These are phyloP conservation scores for Urosaurus nigricauda DNA, from an alignment of 2,797 vertebrate genomes.

Conservation along the genomic window DNA sequence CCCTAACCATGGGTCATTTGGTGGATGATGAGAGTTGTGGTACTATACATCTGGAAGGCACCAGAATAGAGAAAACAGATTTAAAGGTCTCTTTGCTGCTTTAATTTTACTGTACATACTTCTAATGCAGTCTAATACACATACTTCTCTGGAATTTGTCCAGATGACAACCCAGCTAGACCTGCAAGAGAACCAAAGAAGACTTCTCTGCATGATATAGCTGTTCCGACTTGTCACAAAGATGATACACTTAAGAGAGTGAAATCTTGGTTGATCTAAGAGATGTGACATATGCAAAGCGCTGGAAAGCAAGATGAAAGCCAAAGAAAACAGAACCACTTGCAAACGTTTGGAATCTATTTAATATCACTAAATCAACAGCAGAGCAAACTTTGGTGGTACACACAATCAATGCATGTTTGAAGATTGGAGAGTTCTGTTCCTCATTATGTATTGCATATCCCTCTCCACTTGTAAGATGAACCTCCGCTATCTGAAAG, in stretches of 20 bases:
- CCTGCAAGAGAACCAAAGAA: neutral
- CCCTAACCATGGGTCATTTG: too few species aligned
- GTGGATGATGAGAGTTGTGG: too few species aligned
- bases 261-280: neutral
- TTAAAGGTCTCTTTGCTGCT: too few species aligned
- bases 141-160: neutral
- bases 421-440: neutral
- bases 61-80: too few species aligned
- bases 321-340: too few species aligned
- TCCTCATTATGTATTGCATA: neutral
- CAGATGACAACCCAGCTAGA: neutral
- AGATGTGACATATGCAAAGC: neutral
- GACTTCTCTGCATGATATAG: neutral
- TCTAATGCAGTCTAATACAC: neutral
- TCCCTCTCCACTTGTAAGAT: neutral
- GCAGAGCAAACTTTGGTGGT: neutral
- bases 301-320: neutral
- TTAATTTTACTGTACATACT: too few species aligned
- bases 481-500: neutral
- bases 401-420: neutral
- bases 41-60: too few species aligned
- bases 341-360: neutral
- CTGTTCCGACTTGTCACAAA: neutral
- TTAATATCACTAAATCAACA: neutral
- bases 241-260: neutral